A percentile compares a stretch with the other conserved stretches of the same genome.
phyloP scores from a whole-genome alignment of 2,113 vertebrate genomes.

The Lepisosteus osseus region DNA sequence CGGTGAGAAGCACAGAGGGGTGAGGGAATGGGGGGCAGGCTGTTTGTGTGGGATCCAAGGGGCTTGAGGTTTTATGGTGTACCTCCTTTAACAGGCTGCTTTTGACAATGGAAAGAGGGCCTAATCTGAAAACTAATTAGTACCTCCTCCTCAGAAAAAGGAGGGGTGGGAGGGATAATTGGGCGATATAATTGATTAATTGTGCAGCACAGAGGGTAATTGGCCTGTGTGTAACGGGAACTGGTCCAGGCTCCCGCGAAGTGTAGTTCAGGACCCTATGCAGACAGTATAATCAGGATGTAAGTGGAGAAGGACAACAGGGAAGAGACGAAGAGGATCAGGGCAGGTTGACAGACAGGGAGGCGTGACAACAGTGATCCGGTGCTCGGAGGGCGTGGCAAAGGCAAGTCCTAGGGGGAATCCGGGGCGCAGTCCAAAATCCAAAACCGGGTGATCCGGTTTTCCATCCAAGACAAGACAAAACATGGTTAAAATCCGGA shows the following conservation, averaged over 20 bases:
- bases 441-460: too few relatives aligned
- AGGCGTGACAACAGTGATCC: slow-evolving; percentile 53
- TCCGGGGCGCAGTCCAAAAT: too few relatives aligned
- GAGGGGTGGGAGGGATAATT: slow-evolving; percentile 34
- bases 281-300: too few relatives aligned
- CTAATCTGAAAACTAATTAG: slow-evolving; percentile 53
- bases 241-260: slow-evolving; percentile 27
- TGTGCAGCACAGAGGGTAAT: slow-evolving; percentile 54
- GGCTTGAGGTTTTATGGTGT: slow-evolving; percentile 43
- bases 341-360: slow-evolving; percentile 55
- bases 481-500: too few relatives aligned
- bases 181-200: slow-evolving; percentile 61
- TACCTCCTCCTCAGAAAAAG: slow-evolving; percentile 15
- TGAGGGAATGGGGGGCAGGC: slow-evolving; percentile 25
- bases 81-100: slow-evolving; percentile 41
- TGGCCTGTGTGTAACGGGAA: slow-evolving; percentile 63
- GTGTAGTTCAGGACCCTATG: slow-evolving; percentile 53
- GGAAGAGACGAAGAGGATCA: too few relatives aligned
- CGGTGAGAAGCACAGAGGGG: slow-evolving; percentile 25
- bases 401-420: too few relatives aligned
- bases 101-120: slow-evolving; percentile 37
- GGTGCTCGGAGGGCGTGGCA: slow-evolving; percentile 22
- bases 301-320: too few relatives aligned
- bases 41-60: slow-evolving; percentile 35
- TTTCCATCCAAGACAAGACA: too few relatives aligned